Evolutionary conservation across 2,113 vertebrate species (phyloP).

Genomic region (Menura novaehollandiae): DNA sequence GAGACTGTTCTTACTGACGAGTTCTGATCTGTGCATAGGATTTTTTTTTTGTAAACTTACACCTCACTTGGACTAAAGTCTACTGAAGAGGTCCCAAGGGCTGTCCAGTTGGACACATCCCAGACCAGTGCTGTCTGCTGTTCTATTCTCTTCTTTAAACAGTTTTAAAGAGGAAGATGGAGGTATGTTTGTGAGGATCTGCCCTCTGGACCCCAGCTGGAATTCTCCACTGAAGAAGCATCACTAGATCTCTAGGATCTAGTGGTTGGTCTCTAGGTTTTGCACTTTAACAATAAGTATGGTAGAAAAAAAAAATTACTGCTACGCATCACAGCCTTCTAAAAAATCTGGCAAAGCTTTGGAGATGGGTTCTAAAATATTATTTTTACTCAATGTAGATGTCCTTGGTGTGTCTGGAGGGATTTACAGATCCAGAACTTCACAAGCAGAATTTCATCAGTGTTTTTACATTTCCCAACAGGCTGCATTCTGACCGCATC

Average conservation of each 20-base stretch:
- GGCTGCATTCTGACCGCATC: background rate
- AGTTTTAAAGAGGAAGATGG: constrained; percentile 70
- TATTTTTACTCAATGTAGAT: background rate
- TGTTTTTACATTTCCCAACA: background rate
- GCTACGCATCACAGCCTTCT: background rate
- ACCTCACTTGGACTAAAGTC: constrained; percentile 87
- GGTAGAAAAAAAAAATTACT: background rate
- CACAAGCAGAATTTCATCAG: background rate
- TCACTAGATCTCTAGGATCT: background rate
- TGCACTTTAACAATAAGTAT: background rate
- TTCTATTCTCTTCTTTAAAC: constrained; percentile 64
- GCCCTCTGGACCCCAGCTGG: background rate
- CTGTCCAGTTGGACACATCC: constrained; percentile 58
- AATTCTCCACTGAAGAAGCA: background rate
- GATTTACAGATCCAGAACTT: background rate
- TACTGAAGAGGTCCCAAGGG: constrained; percentile 81
- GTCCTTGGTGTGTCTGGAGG: background rate
- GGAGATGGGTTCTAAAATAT: background rate
- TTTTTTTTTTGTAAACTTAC: constrained; percentile 88
- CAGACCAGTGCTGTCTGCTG: constrained; percentile 65
- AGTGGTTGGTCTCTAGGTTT: constrained; percentile 25
- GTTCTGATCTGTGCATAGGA: constrained; percentile 79
- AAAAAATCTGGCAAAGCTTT: background rate
- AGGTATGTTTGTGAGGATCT: background rate
- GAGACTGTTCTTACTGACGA: constrained; percentile 54